Evolutionary conservation across 2,113 vertebrate species (phyloP), one percentile per base, ranked within the genome.

Genomic region (Anoura caudifer): DNA sequence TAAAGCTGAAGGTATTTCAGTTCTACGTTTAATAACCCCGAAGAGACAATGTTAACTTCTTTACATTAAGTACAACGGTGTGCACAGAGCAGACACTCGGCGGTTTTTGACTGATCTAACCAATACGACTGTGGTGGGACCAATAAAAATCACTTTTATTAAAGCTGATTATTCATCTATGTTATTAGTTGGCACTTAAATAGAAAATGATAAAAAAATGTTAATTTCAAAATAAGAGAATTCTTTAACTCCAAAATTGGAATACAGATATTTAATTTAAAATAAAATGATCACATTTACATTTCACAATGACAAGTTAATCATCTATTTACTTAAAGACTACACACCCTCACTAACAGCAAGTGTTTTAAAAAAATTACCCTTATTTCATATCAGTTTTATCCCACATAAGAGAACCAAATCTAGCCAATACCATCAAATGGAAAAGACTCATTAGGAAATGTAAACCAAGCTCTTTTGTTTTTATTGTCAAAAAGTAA

Each of bases 301-400:
- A 94, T 86, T 96, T 94, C 43, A 65, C 63, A 87, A 38, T 95
- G 52, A 84, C 38, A 90, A 87, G 36, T 93, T 73, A 70, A 70
- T 67, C 19, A 87, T 45, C 36, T 85, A 9, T 69, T 80, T 70
- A 65, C 36, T 91, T 94, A 85, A 82, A 91, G 69, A 84, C 52
- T 84, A 87, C 26, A 91, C 69, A 85, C 22, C 59, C 24, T 67
- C 45, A 73, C 52, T 50, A 77, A 0, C 73, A 76, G 61, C 38
- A 72, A 47, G 20, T 16, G 13, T 45, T 73, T 81, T 90, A 88
- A 65, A 26, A 26, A 85, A 91, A 69, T 19, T 67, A 63, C 0
- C 16, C 7, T 26, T 59, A 69, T 69, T 72, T 26, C 4, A 2
- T 79, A 75, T 83, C 45, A 33, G 3, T 82, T 76, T 63, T 43